phyloP scores from a whole-genome alignment of 2,113 vertebrate genomes.

The Zapornia atra region DNA sequence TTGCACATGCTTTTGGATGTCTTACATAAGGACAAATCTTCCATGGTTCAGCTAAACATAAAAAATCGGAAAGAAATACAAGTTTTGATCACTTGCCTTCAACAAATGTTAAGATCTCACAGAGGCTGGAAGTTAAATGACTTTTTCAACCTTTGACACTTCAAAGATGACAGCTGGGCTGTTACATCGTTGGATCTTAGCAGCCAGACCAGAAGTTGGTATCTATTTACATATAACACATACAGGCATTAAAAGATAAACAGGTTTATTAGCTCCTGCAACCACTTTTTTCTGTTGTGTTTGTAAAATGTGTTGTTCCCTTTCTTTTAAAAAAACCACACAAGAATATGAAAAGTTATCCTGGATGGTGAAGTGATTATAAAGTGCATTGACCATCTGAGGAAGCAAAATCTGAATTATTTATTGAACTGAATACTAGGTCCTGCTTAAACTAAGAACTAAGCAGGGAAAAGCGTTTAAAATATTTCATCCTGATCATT shows the following conservation, averaged over 20 bases:
- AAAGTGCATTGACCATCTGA: neutral
- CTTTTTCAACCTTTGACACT: neutral
- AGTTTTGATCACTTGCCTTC: neutral
- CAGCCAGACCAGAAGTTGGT: neutral
- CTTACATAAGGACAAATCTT: neutral
- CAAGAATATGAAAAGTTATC: neutral
- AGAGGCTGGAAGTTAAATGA: neutral
- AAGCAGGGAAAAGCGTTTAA: neutral
- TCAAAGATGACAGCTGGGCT: neutral
- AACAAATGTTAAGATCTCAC: neutral
- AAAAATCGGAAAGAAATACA: neutral
- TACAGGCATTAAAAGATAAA: neutral
- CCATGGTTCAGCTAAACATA: neutral
- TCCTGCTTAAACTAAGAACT: neutral
- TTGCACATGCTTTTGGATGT: neutral
- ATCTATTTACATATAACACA: neutral
- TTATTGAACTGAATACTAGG: neutral
- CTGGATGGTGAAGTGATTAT: neutral
- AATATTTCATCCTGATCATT: constrained; percentile 14
- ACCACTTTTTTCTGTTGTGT: neutral
- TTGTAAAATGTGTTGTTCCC: neutral
- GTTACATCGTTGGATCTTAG: neutral
- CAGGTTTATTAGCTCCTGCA: neutral
- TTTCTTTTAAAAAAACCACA: neutral
- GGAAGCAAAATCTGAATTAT: neutral